Conservation (phyloP, 2,888 invertebrate genomes). For the Thecocarcelia acutangulata region DNA sequence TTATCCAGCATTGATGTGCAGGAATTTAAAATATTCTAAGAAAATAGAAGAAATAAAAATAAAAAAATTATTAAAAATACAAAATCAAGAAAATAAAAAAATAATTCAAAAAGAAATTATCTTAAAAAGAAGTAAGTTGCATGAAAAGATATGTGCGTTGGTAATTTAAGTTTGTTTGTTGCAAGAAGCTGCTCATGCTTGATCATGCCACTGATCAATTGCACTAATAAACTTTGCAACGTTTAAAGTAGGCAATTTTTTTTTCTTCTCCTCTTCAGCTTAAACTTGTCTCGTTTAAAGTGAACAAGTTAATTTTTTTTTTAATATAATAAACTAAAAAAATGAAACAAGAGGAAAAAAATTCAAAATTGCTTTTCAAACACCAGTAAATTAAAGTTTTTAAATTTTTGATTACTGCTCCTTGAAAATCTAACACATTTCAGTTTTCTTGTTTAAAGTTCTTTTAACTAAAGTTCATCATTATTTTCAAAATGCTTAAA, state of each 20-base stretch:
- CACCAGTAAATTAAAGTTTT: constrained; percentile 14
- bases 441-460: constrained; percentile 39
- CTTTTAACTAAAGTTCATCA: constrained; percentile 47
- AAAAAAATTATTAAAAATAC: constrained; percentile 44
- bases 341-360: constrained; percentile 20
- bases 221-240: constrained; percentile 53
- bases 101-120: constrained; percentile 36
- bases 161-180: constrained; percentile 3
- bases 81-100: constrained; percentile 21
- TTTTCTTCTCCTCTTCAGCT: constrained; percentile 11
- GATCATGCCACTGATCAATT: constrained; percentile 24
- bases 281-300: constrained; percentile 22
- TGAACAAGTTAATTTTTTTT: background rate
- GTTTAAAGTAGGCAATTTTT: constrained; percentile 33
- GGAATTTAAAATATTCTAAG: constrained; percentile 29
- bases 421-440: constrained; percentile 40
- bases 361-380: constrained; percentile 52
- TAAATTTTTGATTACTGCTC: constrained; percentile 2
- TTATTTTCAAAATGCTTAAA: constrained; percentile 11
- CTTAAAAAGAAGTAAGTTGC: background rate
- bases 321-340: constrained; percentile 5
- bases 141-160: constrained; percentile 9
- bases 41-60: constrained; percentile 31
- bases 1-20: constrained; percentile 31
- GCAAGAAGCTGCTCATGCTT: background rate